Conservation (phyloP, 2,888 invertebrate genomes). For the Podotricha telesiphe region DNA sequence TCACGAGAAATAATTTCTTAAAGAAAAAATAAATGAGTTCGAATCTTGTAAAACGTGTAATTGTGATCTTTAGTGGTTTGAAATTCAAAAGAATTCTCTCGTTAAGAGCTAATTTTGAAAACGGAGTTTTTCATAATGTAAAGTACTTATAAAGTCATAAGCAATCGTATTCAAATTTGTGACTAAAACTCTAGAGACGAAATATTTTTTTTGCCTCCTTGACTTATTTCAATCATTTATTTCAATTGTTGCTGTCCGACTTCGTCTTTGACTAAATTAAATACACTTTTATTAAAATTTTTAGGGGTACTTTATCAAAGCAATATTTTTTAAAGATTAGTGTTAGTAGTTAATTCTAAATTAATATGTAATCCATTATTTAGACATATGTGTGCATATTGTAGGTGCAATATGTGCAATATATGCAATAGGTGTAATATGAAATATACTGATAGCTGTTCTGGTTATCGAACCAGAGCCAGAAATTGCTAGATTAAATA, state of each 20-base stretch:
- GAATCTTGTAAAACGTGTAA: slow-evolving; percentile 72
- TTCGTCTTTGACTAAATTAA: slow-evolving; percentile 4
- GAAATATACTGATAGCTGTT: no score
- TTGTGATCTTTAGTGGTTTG: slow-evolving; percentile 74
- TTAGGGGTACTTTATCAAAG: slow-evolving; percentile 1
- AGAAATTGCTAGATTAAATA: background rate
- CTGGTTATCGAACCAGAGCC: no score
- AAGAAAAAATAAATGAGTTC: slow-evolving; percentile 73
- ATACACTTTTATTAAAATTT: slow-evolving; percentile 20
- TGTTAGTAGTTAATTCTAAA: background rate
- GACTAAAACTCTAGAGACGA: slow-evolving; percentile 15
- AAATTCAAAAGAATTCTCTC: slow-evolving; percentile 63
- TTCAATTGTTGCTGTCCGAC: slow-evolving; percentile 19
- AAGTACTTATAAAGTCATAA: slow-evolving; percentile 35
- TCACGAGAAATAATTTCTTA: slow-evolving; percentile 72
- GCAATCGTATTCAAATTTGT: slow-evolving; percentile 37
- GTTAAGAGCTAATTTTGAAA: slow-evolving; percentile 56
- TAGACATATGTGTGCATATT: no score
- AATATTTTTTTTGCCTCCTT: slow-evolving; percentile 23
- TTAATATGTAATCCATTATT: no score
- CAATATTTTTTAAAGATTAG: background rate
- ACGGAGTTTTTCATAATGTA: slow-evolving; percentile 48
- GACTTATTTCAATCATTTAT: slow-evolving; percentile 25
- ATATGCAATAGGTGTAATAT: background rate
- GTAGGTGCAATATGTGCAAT: no score